Evolutionary conservation across 2,888 invertebrate genomes (phyloP), one percentile per base, ranked within the genome.

Genomic region (Creontiades dilutus): DNA sequence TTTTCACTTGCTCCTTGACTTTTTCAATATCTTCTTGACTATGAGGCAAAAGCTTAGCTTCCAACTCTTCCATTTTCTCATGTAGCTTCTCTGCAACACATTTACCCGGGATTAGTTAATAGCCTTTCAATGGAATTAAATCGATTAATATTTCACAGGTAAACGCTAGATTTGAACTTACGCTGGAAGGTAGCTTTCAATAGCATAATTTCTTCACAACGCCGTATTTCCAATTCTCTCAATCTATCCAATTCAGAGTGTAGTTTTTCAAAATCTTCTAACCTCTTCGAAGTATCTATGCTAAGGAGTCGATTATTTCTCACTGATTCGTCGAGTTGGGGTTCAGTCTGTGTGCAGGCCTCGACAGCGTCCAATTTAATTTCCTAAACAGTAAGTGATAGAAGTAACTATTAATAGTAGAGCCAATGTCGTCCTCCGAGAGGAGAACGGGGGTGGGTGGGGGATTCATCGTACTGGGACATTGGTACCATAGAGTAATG

Each of bases 1-100:
- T 88, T 90, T 91, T 91, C 0, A 91, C 90, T 81, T 89, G 85
- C 46, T 91, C 91, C 85, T 91, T 91, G 7, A 90, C 89, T 13
- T 57, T 16, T 27, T 46, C 89, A 23, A 91, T 46, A 55, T 90
- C 91, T 0, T 86, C 80, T 28, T 82, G 86, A 85, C 90, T 80
- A 52, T 90, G 28, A 27, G 75, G 46, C 55, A 76, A 23, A 13
- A 91, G 68, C 37, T 82, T 89, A 16, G 85, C 57, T 75, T 90
- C 91, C 28, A 91, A 75, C 55, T 90, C 80, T 61, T 90, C 86
- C 52, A 90, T 76, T 48, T 89, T 86, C 61, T 89, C 84, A 57
- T 89, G 86, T 37, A 90, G 55, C 78, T 48, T 80, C 55, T 87
- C 90, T 90, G 85, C 9, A 89, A 28, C n/a, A 14, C n/a, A 89